A percentile compares a stretch with the other conserved stretches of the same genome.
Conservation (phyloP, 2,797 vertebrate genomes). For the Urocyon cinereoargenteus region DNA sequence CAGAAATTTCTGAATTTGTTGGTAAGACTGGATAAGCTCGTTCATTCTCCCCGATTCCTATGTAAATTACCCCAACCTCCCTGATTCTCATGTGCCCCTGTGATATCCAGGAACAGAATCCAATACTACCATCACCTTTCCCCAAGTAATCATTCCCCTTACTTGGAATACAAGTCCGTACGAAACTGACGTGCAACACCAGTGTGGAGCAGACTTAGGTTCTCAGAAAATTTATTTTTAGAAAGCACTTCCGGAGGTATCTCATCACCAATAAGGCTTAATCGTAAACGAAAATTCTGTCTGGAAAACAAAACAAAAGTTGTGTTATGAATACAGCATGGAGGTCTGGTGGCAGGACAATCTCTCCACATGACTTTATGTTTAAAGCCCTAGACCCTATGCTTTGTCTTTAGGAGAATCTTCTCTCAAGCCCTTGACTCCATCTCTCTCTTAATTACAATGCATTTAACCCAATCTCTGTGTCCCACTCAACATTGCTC, state of each 20-base stretch:
- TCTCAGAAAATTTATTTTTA: no score
- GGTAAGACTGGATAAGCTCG: neutral
- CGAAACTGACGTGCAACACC: rapidly evolving
- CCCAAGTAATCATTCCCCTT: neutral
- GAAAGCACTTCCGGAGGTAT: no score
- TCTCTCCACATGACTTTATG: neutral
- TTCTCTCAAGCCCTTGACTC: neutral
- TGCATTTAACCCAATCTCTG: neutral
- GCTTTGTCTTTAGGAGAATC: neutral
- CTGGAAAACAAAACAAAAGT: neutral
- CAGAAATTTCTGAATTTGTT: neutral
- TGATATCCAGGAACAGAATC: neutral
- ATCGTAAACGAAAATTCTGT: no score
- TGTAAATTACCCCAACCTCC: neutral
- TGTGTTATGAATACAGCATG: neutral
- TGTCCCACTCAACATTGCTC: neutral
- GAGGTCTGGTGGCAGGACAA: neutral
- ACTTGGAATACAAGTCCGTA: neutral
- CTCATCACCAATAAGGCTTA: no score
- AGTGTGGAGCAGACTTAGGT: no score
- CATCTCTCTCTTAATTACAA: neutral
- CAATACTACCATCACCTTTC: no score
- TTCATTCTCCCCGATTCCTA: neutral
- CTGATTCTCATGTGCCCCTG: neutral
- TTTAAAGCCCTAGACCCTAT: neutral